Base-by-base conservation (phyloP, 2,797 vertebrate species). In the Pseudotriccus pelzelni region DNA sequence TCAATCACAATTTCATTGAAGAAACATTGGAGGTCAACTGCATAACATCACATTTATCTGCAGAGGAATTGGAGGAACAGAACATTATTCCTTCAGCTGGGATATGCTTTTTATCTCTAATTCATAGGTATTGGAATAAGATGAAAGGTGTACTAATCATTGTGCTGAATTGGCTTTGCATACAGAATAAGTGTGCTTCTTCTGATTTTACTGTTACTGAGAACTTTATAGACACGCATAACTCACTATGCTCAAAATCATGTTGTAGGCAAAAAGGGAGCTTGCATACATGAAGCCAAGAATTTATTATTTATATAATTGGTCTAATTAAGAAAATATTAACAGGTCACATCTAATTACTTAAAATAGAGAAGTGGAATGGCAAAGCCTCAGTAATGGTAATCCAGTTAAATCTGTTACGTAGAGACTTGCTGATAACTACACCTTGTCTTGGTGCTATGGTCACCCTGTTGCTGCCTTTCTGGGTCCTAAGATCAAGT, bases 111-210 rank as follows among this genome's bases (percentile, higher is more conserved):
- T 72, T 78, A 25, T 86, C 77, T 91, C 66, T 82, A 68, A 70
- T 91, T 93, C 77, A 86, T 73, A 91, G 63, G 59, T 79, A 94
- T 10, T 93, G 85, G 73, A 95, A 81, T 88, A 88, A 90, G 72
- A 85, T 95, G 91, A 94, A 95, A 87, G 64, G 59, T 73, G 14
- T 55, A 68, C 72, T 78, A 94, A 78, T 82, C 55, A 84, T 72
- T 85, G 27, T 2, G 4, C 39, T 88, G 44, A 75, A 79, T 93
- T 90, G 87, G 30, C 53, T 63, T 89, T 85, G 58, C n/a, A 58
- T 83, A 70, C 80, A 44, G 17, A 69, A 32, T 80, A 68, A 83
- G n/a, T 43, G 39, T 21, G 37, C 86, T 90, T 72, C 44, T 90
- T 84, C 58, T 62, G 50, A 19, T 66, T 96, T 93, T 87, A n/a